A percentile compares a stretch with the other conserved stretches of the same genome.
Evolutionary conservation across 2,113 vertebrate species (phyloP).

Genomic region (Varanus salvator): DNA sequence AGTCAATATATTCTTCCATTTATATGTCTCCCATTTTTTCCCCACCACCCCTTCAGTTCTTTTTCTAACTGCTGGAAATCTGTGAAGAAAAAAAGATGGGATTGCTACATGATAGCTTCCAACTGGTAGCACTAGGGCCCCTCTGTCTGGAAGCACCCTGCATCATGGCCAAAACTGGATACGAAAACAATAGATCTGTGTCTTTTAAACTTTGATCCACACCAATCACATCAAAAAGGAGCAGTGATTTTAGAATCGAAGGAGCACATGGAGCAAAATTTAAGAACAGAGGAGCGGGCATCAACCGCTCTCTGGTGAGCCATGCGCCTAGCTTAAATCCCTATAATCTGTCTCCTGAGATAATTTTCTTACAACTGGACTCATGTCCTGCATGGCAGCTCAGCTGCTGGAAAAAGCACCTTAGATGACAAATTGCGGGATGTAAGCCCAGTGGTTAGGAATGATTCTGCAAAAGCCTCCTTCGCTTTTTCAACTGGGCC

Average conservation of each 20-base stretch:
- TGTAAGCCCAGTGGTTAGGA: background rate
- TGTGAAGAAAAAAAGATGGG: too few species aligned
- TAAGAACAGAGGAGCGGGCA: background rate
- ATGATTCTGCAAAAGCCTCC: background rate
- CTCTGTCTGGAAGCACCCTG: too few species aligned
- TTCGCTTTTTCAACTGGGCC: background rate
- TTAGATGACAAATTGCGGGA: background rate
- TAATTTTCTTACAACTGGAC: background rate
- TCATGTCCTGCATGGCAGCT: background rate
- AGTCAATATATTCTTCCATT: too few species aligned
- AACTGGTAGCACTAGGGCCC: too few species aligned
- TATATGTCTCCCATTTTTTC: too few species aligned
- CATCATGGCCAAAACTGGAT: background rate
- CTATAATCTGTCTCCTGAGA: background rate
- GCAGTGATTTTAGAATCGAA: too few species aligned
- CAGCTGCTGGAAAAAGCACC: background rate
- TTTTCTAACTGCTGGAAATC: too few species aligned
- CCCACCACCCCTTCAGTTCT: too few species aligned
- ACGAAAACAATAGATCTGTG: background rate
- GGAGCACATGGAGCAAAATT: background rate
- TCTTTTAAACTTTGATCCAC: background rate
- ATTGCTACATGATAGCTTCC: too few species aligned
- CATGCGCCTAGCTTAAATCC: background rate
- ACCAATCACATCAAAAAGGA: background rate
- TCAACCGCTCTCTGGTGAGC: background rate